Evolutionary conservation across 2,888 invertebrate genomes (phyloP), one percentile per base, ranked within the genome.

Genomic region (Erebia ligea): DNA sequence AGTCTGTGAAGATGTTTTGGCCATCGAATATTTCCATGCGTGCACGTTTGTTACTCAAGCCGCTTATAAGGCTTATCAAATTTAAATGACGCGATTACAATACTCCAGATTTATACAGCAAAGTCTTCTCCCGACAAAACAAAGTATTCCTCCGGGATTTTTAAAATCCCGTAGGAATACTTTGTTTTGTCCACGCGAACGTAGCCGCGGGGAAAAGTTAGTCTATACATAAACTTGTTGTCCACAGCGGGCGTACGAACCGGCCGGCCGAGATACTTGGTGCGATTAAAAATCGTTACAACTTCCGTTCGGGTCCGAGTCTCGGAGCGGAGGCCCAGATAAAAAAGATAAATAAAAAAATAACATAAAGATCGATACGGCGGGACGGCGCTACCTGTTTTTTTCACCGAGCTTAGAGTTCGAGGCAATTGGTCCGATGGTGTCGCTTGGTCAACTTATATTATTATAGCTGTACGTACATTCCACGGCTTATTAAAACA

Each of bases 221-320:
- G 62, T 48, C 8, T 19, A 6, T 77, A 82, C 85, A 87, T 84
- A 88, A 87, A 89, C 88, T 87, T 82, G 86, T 84, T 86, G 88
- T 87, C 87, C 86, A 81, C 85, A 85, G 86, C 84, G 82, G 81
- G 84, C 82, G 80, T 84, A 84, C 84, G 84, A 84, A 89, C 89
- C 83, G 86, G 85, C 86, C 88, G 82, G 83, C 83, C 85, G 83
- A 91, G 91, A 92, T 92, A 91, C 90, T 90, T 87, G 89, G 84
- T 84, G 86, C 91, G 92, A 92, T 92, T 92, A 92, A 93, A 92
- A 92, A 91, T 92, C 89, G 91, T 91, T 91, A 91, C 92, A 92
- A 92, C 93, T 92, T 93, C 93, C 92, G 93, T 91, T 92, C 86
- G 88, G 83, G 83, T 84, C 86, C 82, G 85, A 88, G 88, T 80